A percentile compares a stretch with the other conserved stretches of the same genome.
Conservation (phyloP, 2,113 vertebrate genomes). For the Phasianus colchicus region DNA sequence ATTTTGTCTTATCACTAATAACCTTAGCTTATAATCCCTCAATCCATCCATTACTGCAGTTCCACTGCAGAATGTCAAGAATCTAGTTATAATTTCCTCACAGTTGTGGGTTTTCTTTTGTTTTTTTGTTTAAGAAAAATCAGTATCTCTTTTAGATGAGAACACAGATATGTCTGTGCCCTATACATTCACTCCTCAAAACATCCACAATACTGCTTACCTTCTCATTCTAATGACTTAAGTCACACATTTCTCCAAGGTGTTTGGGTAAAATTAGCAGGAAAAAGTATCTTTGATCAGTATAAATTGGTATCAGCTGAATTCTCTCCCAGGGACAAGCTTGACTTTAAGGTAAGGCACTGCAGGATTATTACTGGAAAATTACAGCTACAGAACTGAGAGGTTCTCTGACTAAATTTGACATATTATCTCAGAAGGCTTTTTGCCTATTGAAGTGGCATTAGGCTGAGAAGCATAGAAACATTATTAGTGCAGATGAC, state of each 20-base stretch:
- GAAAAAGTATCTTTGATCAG: not conserved
- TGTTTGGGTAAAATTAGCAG: not conserved
- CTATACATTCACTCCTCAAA: not conserved
- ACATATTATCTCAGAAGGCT: not conserved
- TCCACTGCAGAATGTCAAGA: not conserved
- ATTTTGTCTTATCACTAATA: not conserved
- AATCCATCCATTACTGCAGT: not conserved
- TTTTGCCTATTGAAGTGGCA: not conserved
- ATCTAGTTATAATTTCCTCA: not conserved
- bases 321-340: not conserved
- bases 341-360: not conserved
- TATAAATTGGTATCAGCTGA: not conserved
- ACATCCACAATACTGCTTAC: not conserved
- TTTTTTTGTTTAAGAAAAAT: not conserved
- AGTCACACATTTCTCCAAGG: fast-evolving
- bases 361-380: not conserved
- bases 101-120: not conserved
- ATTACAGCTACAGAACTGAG: not conserved
- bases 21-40: not conserved
- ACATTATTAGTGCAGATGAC: not conserved
- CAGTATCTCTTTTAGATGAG: not conserved
- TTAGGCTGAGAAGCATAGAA: not conserved
- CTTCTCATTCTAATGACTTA: not conserved
- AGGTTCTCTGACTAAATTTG: not conserved
- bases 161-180: not conserved